Evolutionary conservation across 2,113 vertebrate species (phyloP), one percentile per base, ranked within the genome.

Genomic region (Laticauda colubrina): DNA sequence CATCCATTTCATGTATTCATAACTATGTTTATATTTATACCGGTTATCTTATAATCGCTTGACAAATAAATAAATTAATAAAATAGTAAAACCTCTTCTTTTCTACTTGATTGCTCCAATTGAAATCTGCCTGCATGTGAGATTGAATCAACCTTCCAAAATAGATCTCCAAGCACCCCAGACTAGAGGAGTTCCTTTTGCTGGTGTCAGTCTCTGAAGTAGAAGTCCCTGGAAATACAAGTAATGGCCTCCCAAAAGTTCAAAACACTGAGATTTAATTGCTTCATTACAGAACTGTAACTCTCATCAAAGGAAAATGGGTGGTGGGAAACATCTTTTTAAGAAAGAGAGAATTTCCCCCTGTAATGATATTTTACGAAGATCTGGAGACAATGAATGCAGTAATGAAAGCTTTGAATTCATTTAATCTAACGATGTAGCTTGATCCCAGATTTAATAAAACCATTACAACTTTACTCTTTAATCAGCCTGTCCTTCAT

Each of bases 361-460:
- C 12, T 18, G 8, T 90, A 90, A 90, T 69, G 26, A 90, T 69
- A 64, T 90, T 75, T 75, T 81, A 39, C 51, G 81, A 90, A 69
- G n/a, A 34, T 55, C 90, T 90, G 14, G 90, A 55, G 64, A 85
- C 64, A 85, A 90, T 81, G 64, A 39, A 55, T 2, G 4, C 5
- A 43, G 64, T 90, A 81, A 90, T 85, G 51, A 55, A 81, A 81
- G 23, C 21, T 81, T 39, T 48, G 14, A n/a, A 34, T 90, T 81
- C 29, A n/a, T 81, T 90, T 90, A 55, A 85, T 81, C 64, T 90
- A 90, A 55, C 15, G 11, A 81, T 53, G 54, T 90, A 55, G 29
- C 64, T 81, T 20, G n/a, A 81, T 90, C 90, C 64, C 64, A 18
- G 51, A 55, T 18, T 90, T 90, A 81, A 81, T 90, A 64, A 90